These are phyloP conservation scores for Silurus aristotelis DNA, from an alignment of 2,797 vertebrate genomes.

Conservation along the genomic window DNA sequence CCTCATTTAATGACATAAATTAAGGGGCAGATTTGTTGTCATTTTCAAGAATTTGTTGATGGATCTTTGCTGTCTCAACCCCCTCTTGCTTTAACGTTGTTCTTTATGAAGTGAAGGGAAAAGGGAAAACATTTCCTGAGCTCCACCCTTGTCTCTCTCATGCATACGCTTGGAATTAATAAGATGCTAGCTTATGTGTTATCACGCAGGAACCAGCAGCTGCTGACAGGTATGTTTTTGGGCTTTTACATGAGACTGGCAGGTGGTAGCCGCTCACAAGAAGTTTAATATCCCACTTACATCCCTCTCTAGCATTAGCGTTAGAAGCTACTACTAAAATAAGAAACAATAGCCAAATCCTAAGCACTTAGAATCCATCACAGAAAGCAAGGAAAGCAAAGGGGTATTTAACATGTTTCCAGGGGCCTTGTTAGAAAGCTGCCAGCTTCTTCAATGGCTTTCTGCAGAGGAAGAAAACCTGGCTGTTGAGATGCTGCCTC, in stretches of 20 bases:
- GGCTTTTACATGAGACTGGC: constrained; percentile 55
- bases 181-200: constrained; percentile 58
- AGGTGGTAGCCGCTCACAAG: constrained; percentile 52
- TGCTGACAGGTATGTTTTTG: constrained; percentile 59
- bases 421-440: constrained; percentile 40
- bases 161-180: constrained; percentile 47
- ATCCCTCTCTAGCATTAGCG: constrained; percentile 43
- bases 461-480: constrained; percentile 38
- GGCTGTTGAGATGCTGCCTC: constrained; percentile 32
- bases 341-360: constrained; percentile 59
- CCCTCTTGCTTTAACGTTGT: constrained; percentile 39
- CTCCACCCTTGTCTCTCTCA: constrained; percentile 38
- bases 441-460: constrained; percentile 29
- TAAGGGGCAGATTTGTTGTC: constrained; percentile 58
- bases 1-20: constrained; percentile 58
- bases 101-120: constrained; percentile 33
- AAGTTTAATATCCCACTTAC: constrained; percentile 48
- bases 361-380: constrained; percentile 52
- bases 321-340: constrained; percentile 52
- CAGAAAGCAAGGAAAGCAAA: constrained; percentile 32
- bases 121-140: constrained; percentile 45
- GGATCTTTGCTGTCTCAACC: constrained; percentile 48
- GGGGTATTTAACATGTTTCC: constrained; percentile 39
- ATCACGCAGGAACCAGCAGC: constrained; percentile 57
- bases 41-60: constrained; percentile 52